Percentiles rank a stretch among this genome's conserved stretches.
Evolutionary conservation across 1,140 invertebrate species (phyloP).

Genomic region (Panagrolaimus sp.): DNA sequence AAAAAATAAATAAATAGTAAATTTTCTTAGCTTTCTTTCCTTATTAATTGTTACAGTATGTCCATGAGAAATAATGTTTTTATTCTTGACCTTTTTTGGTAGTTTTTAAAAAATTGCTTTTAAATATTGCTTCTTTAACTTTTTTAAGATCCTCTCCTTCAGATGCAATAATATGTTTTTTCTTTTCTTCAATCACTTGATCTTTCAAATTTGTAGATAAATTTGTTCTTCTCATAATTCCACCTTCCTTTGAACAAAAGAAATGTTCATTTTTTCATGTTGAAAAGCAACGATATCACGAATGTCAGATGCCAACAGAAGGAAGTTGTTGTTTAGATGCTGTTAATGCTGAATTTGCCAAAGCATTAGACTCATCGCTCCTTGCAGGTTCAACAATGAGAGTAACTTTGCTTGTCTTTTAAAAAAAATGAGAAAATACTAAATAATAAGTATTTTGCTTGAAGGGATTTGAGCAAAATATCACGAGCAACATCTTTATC

Average conservation of each 20-base stretch:
- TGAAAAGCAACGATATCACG: constrained; percentile 12
- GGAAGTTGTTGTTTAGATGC: constrained; percentile 12
- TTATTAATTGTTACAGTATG: no score
- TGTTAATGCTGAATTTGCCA: not conserved
- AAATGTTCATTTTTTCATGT: constrained; percentile 3
- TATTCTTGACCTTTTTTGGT: no score
- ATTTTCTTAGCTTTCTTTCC: no score
- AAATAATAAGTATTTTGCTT: not conserved
- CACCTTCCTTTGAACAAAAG: not conserved
- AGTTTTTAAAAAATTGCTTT: no score
- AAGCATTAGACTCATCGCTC: not conserved
- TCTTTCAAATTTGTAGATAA: not conserved
- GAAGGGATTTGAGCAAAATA: constrained; percentile 12
- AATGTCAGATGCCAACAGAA: constrained; percentile 21
- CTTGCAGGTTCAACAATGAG: constrained; percentile 16
- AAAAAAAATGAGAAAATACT: not conserved
- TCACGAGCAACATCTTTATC: constrained; percentile 19
- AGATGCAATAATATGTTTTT: constrained; percentile 3
- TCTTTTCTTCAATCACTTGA: not conserved
- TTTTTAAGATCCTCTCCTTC: constrained; percentile 8
- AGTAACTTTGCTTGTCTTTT: constrained; percentile 16
- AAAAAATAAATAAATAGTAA: no score
- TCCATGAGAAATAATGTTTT: no score
- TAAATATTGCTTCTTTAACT: no score
- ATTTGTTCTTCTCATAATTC: not conserved